These are phyloP conservation scores for Paramormyrops kingsleyae DNA, from an alignment of 2,113 vertebrate genomes.

Conservation along the genomic window DNA sequence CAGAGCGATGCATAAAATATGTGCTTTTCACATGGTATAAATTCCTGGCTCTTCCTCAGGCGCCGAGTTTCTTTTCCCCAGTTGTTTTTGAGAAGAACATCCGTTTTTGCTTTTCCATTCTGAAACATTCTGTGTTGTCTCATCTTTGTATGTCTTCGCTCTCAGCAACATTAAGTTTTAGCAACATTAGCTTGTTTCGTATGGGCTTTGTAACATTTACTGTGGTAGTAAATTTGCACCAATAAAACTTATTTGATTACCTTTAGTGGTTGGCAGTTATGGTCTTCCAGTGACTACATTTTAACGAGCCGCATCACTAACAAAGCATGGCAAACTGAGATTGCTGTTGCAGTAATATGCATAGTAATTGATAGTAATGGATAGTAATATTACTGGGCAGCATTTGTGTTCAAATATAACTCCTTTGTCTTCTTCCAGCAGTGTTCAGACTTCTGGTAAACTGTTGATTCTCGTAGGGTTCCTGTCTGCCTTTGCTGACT, in stretches of 20 bases:
- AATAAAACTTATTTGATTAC: neutral
- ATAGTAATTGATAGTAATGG: neutral
- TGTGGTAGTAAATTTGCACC: neutral
- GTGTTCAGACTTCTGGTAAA: neutral
- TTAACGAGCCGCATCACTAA: neutral
- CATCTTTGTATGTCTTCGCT: neutral
- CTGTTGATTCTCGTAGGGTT: neutral
- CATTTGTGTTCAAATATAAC: neutral
- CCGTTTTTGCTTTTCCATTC: neutral
- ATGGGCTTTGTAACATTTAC: neutral
- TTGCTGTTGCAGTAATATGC: neutral
- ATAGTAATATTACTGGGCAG: neutral
- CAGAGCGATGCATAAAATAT: neutral
- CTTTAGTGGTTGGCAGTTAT: neutral
- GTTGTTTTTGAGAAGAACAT: neutral
- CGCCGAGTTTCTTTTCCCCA: neutral
- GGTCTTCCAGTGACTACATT: neutral
- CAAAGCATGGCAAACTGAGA: neutral
- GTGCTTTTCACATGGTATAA: neutral
- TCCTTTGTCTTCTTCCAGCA: neutral
- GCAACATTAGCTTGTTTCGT: neutral
- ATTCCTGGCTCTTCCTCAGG: neutral
- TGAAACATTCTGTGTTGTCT: neutral
- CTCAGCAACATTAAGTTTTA: neutral
- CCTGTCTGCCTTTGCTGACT: neutral